Percentiles rank a stretch among this genome's conserved stretches.
Evolutionary conservation across 2,797 vertebrate species (phyloP).

Genomic region (Vireo griseus): DNA sequence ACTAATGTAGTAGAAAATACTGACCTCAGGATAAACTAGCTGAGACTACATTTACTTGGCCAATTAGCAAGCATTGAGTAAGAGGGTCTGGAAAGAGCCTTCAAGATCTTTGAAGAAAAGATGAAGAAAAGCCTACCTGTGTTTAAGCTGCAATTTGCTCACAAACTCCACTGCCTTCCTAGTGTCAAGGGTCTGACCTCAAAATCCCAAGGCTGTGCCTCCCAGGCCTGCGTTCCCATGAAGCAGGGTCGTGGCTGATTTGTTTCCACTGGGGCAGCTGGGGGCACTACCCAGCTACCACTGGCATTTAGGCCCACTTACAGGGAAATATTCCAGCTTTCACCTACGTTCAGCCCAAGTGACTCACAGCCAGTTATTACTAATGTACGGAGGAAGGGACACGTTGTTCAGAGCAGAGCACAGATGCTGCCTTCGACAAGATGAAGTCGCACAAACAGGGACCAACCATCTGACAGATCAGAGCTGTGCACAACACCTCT

Average conservation of each 20-base stretch:
- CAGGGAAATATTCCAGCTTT: constrained; percentile 15
- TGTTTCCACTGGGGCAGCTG: not conserved
- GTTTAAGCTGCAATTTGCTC: not conserved
- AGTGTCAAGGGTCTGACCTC: not conserved
- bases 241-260: not conserved
- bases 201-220: not conserved
- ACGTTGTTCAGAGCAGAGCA: not conserved
- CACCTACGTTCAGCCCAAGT: not conserved
- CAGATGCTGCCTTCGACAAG: fast-evolving
- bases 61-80: not conserved
- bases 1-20: not conserved
- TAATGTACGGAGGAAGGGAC: not conserved
- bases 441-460: not conserved
- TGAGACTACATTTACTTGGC: not conserved
- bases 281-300: not conserved
- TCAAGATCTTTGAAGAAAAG: not conserved
- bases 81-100: not conserved
- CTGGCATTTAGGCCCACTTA: fast-evolving
- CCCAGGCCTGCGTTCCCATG: not conserved
- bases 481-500: fast-evolving
- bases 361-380: constrained; percentile 6
- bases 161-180: not conserved
- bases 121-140: not conserved
- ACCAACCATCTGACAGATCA: not conserved
- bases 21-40: not conserved